Percentiles rank a stretch among this genome's conserved stretches.
These are phyloP conservation scores for Colossoma macropomum DNA, from an alignment of 2,113 vertebrate genomes.

Conservation along the genomic window DNA sequence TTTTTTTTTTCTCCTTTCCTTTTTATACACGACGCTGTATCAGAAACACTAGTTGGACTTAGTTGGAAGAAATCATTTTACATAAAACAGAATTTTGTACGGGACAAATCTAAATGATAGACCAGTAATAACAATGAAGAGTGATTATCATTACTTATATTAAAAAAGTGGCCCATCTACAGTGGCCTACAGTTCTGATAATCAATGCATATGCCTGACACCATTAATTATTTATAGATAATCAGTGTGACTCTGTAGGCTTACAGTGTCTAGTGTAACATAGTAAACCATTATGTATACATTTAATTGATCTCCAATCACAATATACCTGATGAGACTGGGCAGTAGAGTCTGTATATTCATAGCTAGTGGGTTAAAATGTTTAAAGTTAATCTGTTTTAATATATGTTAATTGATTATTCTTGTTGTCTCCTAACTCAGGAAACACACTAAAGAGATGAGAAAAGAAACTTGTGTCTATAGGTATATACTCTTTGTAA, in stretches of 20 bases:
- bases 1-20: conserved; percentile 3
- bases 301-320: not conserved
- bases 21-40: not conserved
- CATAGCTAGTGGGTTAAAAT: not conserved
- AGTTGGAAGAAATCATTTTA: not conserved
- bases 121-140: not conserved
- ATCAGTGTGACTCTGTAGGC: not conserved
- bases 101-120: not conserved
- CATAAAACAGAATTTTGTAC: not conserved
- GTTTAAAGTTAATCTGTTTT: not conserved
- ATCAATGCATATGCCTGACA: not conserved
- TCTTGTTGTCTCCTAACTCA: not conserved
- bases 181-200: too few relatives aligned
- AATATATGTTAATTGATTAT: not conserved
- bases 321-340: not conserved
- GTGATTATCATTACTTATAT: not conserved
- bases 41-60: conserved; percentile 4
- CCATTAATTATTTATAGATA: not conserved
- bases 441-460: not conserved
- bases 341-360: conserved; percentile 20
- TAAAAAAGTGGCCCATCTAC: not conserved
- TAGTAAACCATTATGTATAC: not conserved
- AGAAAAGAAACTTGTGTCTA: not conserved
- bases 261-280: not conserved
- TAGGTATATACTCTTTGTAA: not conserved